These are phyloP conservation scores for Adelphocoris suturalis DNA, from an alignment of 2,888 invertebrate species.

Conservation along the genomic window DNA sequence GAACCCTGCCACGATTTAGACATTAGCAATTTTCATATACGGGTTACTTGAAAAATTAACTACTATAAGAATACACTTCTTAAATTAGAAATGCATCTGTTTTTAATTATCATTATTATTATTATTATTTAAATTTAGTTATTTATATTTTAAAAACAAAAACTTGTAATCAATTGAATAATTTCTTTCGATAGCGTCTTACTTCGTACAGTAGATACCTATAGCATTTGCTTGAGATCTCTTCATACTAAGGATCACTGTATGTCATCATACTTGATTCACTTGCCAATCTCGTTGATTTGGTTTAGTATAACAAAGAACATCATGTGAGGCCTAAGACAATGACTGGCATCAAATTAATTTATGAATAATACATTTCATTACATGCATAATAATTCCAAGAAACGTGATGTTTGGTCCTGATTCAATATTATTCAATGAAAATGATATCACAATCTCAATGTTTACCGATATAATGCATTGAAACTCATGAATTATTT, in stretches of 20 bases:
- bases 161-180: not conserved
- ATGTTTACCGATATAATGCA: conserved; percentile 46
- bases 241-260: not conserved
- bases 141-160: not conserved
- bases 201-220: not conserved
- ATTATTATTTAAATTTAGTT: not conserved
- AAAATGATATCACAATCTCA: conserved; percentile 52
- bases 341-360: not conserved
- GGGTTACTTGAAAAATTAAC: conserved; percentile 15
- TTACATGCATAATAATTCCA: no score
- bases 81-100: conserved; percentile 33
- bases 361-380: not conserved
- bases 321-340: conserved; percentile 9
- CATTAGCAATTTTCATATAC: conserved; percentile 28
- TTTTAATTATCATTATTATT: not conserved
- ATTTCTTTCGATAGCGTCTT: not conserved
- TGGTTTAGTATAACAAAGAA: not conserved
- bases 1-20: conserved; percentile 50
- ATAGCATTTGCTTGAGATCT: not conserved
- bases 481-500: conserved; percentile 1
- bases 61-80: not conserved
- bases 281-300: conserved; percentile 10
- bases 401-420: conserved; percentile 15
- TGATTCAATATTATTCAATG: conserved; percentile 43
- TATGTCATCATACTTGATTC: not conserved